These are phyloP conservation scores for Xenentodon cancila DNA, from an alignment of 2,797 vertebrate genomes.

Conservation along the genomic window DNA sequence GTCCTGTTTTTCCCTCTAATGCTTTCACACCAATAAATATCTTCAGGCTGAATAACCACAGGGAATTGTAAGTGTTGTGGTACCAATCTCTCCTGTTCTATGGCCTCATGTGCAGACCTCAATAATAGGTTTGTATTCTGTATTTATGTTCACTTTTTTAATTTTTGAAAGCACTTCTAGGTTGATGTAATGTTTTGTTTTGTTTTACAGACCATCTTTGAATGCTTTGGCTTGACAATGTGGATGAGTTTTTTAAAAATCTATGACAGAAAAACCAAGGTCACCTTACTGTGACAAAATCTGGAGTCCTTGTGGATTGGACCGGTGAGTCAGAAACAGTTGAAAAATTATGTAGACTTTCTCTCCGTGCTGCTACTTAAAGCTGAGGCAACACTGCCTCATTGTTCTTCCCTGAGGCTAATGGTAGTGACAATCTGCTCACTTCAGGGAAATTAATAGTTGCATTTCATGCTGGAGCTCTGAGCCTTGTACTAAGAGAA, in stretches of 20 bases:
- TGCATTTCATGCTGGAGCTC: constrained; percentile 51
- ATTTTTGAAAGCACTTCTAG: constrained; percentile 36
- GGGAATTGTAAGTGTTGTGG: constrained; percentile 38
- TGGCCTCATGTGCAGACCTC: too few relatives aligned
- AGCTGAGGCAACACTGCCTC: constrained; percentile 47
- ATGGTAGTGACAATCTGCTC: constrained; percentile 57
- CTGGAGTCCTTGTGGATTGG: too few relatives aligned
- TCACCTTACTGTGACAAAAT: constrained; percentile 50
- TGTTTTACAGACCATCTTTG: constrained; percentile 55
- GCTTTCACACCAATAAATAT: constrained; percentile 10
- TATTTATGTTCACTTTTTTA: constrained; percentile 53
- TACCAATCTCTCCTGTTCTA: constrained; percentile 48
- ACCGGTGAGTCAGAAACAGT: constrained; percentile 37
- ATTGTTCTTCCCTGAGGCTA: constrained; percentile 55
- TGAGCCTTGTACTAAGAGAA: constrained; percentile 59
- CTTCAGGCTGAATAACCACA: too few relatives aligned
- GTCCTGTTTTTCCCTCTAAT: constrained; percentile 35
- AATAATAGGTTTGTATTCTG: constrained; percentile 42
- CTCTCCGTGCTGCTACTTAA: constrained; percentile 27
- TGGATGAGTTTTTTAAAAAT: constrained; percentile 4
- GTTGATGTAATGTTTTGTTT: constrained; percentile 47
- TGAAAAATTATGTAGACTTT: constrained; percentile 52
- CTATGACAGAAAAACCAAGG: constrained; percentile 45
- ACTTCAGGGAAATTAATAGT: constrained; percentile 59
- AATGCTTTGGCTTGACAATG: constrained; percentile 44